phyloP scores from a whole-genome alignment of 2,888 invertebrate species.

The Apodemia hepburni region DNA sequence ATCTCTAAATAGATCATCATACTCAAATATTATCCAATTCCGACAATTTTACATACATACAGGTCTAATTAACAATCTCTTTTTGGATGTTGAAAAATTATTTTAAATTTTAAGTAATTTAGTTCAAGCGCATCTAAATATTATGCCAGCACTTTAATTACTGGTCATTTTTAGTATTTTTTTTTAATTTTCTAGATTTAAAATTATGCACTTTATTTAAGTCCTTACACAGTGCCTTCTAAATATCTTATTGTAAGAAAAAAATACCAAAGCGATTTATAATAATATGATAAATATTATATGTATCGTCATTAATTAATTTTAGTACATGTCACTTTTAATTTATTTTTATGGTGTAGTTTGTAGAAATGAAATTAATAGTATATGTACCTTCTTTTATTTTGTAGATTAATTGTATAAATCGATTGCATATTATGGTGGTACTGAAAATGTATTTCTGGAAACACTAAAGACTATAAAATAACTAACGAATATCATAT shows the following conservation, averaged over 20 bases:
- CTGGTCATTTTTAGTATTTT: too few species aligned
- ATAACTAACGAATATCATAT: too few species aligned
- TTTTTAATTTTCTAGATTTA: not conserved
- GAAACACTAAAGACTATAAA: not conserved
- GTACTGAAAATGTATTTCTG: not conserved
- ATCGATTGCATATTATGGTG: conserved; percentile 10
- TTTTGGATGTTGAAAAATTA: too few species aligned
- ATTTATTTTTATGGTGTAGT: conserved; percentile 7
- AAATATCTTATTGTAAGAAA: conserved; percentile 23
- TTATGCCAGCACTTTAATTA: too few species aligned
- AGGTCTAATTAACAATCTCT: too few species aligned
- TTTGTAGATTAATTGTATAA: not conserved
- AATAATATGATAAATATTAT: not conserved
- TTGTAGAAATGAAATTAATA: not conserved
- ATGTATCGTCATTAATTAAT: not conserved
- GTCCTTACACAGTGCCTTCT: conserved; percentile 21
- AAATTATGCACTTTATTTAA: not conserved
- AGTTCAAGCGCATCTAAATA: too few species aligned
- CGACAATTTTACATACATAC: too few species aligned
- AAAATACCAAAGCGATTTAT: not conserved
- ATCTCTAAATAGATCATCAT: too few species aligned
- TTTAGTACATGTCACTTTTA: conserved; percentile 5
- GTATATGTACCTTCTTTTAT: not conserved
- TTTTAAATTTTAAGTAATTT: too few species aligned
- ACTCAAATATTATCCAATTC: too few species aligned